Evolutionary conservation across 1,140 invertebrate genomes (phyloP).

Genomic region (Eueides isabella): DNA sequence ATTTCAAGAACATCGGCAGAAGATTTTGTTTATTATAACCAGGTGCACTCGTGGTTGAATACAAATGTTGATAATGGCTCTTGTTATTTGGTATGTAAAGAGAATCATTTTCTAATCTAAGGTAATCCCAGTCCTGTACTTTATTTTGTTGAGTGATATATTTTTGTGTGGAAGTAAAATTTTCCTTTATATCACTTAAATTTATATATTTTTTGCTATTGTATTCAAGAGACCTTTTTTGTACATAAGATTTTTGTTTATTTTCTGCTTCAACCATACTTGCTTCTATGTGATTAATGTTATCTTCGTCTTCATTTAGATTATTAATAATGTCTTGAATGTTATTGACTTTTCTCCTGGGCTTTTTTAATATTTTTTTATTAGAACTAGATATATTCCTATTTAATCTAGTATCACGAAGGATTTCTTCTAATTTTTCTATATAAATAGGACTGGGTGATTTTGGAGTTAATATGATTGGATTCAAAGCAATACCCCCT

Average conservation of each 20-base stretch:
- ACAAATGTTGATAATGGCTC: neutral
- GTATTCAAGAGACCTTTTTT: neutral
- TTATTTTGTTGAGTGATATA: neutral
- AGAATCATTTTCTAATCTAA: constrained; percentile 2
- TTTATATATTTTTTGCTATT: constrained; percentile 9
- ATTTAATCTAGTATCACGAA: constrained; percentile 40
- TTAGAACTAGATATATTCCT: constrained; percentile 12
- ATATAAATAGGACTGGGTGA: constrained; percentile 51
- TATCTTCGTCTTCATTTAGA: constrained; percentile 52
- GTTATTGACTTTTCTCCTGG: constrained; percentile 63
- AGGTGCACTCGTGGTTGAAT: neutral
- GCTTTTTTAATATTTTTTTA: constrained; percentile 28
- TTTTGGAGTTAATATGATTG: constrained; percentile 57
- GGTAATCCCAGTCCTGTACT: neutral
- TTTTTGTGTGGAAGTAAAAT: neutral
- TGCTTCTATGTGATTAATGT: constrained; percentile 39
- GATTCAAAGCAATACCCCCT: constrained; percentile 69
- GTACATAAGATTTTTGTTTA: constrained; percentile 9
- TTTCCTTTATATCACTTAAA: neutral
- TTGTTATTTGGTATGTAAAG: neutral
- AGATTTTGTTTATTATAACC: constrained; percentile 19
- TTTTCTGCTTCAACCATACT: constrained; percentile 59
- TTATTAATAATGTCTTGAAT: constrained; percentile 72
- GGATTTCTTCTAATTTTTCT: constrained; percentile 56
- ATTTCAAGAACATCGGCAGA: constrained; percentile 56